Base-by-base conservation (phyloP, 2,888 invertebrate genomes). In the Drosophila anomelani region DNA sequence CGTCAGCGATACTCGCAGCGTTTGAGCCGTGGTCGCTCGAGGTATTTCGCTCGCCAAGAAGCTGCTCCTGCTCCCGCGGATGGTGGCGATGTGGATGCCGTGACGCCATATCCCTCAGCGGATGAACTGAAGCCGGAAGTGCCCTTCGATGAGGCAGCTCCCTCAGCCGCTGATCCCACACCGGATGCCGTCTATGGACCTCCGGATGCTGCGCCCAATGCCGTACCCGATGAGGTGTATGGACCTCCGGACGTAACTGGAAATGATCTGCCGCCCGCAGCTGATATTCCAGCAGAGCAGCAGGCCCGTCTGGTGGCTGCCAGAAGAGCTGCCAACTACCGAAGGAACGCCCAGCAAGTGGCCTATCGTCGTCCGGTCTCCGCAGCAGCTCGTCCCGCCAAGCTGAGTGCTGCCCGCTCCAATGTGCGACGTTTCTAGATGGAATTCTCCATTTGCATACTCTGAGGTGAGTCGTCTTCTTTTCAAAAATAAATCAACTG, bases 91-190 rank as follows among this genome's bases (percentile, higher is more conserved):
- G 64, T 78, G 34, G 80, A 76, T 13, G 90, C 77, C 2, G 91
- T 91, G 9, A 91, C 91, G 2, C 91, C 91, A 5, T 91, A 91
- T 75, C 91, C 91, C 17, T 75, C 80, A 4, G 91, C 91, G 5
- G 90, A 90, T 41, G 91, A 91, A 51, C 76, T 91, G 8, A 91
- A 91, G 29, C 91, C 91, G 5, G 90, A 90, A 67, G 83, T 91
- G 32, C 90, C 90, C 7, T 91, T 91, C 64, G 85, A 91, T 34
- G 91, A 91, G 63, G 78, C 78, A 8, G 75, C 85, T 8, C 58
- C 77, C 2, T 46, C 80, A 10, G 64, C 78, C 12, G 79, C 26
- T 0, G 87, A 83, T 8, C 87, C 88, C 32, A 84, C 80, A 4
- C 90, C 90, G 23, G 90, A 90, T 78, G 90, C 88, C 13, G 90